Evolutionary conservation across 2,113 vertebrate genomes (phyloP), one percentile per base, ranked within the genome.

Genomic region (Ivindomyrus marchei): DNA sequence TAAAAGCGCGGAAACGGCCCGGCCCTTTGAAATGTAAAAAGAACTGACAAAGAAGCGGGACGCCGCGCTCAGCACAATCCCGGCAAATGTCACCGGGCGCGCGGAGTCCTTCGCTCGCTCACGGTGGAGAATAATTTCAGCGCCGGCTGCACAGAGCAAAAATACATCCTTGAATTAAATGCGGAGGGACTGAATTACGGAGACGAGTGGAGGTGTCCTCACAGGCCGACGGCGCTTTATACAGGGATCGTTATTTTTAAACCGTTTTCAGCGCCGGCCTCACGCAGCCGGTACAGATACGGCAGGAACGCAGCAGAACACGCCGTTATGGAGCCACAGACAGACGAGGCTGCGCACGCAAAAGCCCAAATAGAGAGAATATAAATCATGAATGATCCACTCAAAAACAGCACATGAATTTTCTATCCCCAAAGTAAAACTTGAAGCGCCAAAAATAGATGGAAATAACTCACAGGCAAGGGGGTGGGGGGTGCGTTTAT

Each of bases 31-130:
- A 85, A 84, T 62, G 66, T 85, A 88, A 86, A 90, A 90, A 88
- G 58, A 88, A 77, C 70, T 85, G 87, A 88, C 50, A 88, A n/a
- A 90, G 84, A 90, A 56, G 56, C 47, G 49, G 89, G 47, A 84
- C 90, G 83, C 27, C 27, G 49, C 36, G 27, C 62, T 90, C 89
- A 88, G 89, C 89, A 56, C 62, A 52, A 74, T 90, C 45, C 62
- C 42, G 62, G 74, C 46, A 88, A 88, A 90, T 88, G 74, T 83
- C 90, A 88, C 39, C 24, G 8, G 52, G 52, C 53, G 84, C 49
- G 53, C 46, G 7, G 80, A 85, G 89, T 66, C 80, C 46, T 58
- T 49, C 27, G 47, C 89, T 85, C 80, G 27, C 89, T 46, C 80
- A 3, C 89, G 31, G 39, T 27, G 52, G 39, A 89, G 39, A 58